Conservation (phyloP, 2,888 invertebrate species). For the Sclerodermus sp. region DNA sequence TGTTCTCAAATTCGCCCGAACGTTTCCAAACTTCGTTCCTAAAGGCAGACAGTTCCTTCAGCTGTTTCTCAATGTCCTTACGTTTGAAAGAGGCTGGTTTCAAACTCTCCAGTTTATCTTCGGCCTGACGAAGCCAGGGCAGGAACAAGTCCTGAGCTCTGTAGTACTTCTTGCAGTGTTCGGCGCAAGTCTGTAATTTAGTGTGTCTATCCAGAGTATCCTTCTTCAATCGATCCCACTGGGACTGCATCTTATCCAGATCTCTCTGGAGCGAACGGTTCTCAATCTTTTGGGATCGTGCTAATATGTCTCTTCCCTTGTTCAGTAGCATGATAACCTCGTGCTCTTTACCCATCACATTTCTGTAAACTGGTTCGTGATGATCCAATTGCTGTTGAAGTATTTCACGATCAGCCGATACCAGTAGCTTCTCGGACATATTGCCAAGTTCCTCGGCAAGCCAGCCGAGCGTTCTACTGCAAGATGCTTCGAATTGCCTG, state of each 20-base stretch:
- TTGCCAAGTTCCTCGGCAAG: slow-evolving; percentile 77
- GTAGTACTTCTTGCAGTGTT: slow-evolving; percentile 89
- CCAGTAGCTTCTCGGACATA: slow-evolving; percentile 74
- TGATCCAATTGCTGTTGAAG: slow-evolving; percentile 85
- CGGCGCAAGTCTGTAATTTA: slow-evolving; percentile 79
- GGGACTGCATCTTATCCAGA: slow-evolving; percentile 84
- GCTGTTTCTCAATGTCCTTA: slow-evolving; percentile 82
- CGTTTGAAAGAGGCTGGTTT: slow-evolving; percentile 81
- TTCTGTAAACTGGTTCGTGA: slow-evolving; percentile 87
- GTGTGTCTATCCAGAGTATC: slow-evolving; percentile 86
- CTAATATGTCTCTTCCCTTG: slow-evolving; percentile 77
- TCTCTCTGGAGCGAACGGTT: slow-evolving; percentile 72
- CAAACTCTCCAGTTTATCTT: slow-evolving; percentile 78
- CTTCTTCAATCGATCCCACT: slow-evolving; percentile 90
- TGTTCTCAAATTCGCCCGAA: slow-evolving; percentile 90
- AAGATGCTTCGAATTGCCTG: slow-evolving; percentile 85
- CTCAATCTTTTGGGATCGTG: slow-evolving; percentile 58
- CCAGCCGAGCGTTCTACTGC: slow-evolving; percentile 89
- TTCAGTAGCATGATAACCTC: slow-evolving; percentile 93
- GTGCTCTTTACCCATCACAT: slow-evolving; percentile 85
- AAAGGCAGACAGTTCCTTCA: slow-evolving; percentile 84
- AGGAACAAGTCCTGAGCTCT: slow-evolving; percentile 82
- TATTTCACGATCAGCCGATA: slow-evolving; percentile 83
- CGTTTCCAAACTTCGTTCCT: slow-evolving; percentile 93
- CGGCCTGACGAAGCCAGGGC: slow-evolving; percentile 86